Evolutionary conservation across 2,797 vertebrate species (phyloP).

Genomic region (Cheirogaleus major): DNA sequence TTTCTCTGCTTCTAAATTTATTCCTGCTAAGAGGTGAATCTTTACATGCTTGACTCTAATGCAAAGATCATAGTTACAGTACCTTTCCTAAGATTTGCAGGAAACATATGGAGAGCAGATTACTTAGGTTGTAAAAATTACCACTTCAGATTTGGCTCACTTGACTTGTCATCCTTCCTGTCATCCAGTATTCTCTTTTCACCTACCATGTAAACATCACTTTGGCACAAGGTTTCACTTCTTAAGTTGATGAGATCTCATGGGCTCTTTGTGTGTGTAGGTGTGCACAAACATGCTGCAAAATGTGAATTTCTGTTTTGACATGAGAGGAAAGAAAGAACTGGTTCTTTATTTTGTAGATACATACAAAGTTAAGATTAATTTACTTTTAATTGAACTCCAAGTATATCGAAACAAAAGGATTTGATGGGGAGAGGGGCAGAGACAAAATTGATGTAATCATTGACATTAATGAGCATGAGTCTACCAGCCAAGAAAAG

Average conservation of each 20-base stretch:
- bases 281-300: background rate
- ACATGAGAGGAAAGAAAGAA: background rate
- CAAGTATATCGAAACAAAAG: background rate
- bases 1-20: conserved; percentile 66
- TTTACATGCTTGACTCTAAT: conserved; percentile 42
- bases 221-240: conserved; percentile 27
- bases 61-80: conserved; percentile 33
- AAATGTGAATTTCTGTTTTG: conserved; percentile 42
- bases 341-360: background rate
- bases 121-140: conserved; percentile 77
- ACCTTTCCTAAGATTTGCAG: conserved; percentile 54
- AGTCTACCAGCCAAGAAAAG: background rate
- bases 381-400: conserved; percentile 29
- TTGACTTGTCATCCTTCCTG: conserved; percentile 72
- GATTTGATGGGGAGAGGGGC: background rate
- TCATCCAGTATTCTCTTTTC: conserved; percentile 68
- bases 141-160: conserved; percentile 75
- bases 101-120: conserved; percentile 78
- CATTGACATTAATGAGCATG: background rate
- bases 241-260: conserved; percentile 49
- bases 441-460: background rate
- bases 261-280: background rate
- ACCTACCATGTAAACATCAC: conserved; percentile 62
- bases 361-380: background rate
- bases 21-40: conserved; percentile 58